Base-by-base conservation (phyloP, 1,140 invertebrate species). In the Chironomus striatipennis region DNA sequence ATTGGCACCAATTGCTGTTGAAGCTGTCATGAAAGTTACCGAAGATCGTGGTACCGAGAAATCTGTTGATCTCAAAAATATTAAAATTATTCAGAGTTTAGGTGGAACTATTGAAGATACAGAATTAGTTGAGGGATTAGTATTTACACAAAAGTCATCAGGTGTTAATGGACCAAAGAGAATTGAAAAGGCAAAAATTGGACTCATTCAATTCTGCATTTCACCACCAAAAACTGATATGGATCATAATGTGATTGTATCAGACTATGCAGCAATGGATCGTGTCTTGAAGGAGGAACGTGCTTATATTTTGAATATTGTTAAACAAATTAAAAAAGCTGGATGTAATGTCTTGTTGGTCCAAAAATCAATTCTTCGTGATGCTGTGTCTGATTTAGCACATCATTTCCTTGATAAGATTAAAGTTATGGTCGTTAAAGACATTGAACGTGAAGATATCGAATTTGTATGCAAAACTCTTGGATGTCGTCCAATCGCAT, bases 151-250 rank as follows among this genome's bases (percentile, higher is more conserved):
- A 79, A 93, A 91, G 82, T 88, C 92, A 12, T 88, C 93, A 20
- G 96, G 96, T 79, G 88, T 93, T 64, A 96, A 95, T 82, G 97
- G 96, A 5, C 95, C 97, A 0, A 94, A 91, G 77, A 90, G 91
- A 79, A 87, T 99, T 76, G 98, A 99, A 81, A 99, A 99, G 83
- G 97, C 97, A 2, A 98, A 98, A 85, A 98, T 99, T 86, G 98
- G 95, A 76, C 88, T 99, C 0, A 99, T 99, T 78, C 98, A 99
- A 82, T 99, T 99, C 82, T 99, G 98, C 83, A 97, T 99, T 83
- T 99, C 98, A 65, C 96, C 98, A 75, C 98, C 98, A 8, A 99
- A 99, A 86, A 99, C 98, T 76, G 97, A 99, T 93, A 99, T 99
- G 97, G 98, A 99, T 81, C 97, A 98, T 84, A 95, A 91, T 83